phyloP scores from a whole-genome alignment of 2,888 invertebrate species.

The Crematogaster levior region DNA sequence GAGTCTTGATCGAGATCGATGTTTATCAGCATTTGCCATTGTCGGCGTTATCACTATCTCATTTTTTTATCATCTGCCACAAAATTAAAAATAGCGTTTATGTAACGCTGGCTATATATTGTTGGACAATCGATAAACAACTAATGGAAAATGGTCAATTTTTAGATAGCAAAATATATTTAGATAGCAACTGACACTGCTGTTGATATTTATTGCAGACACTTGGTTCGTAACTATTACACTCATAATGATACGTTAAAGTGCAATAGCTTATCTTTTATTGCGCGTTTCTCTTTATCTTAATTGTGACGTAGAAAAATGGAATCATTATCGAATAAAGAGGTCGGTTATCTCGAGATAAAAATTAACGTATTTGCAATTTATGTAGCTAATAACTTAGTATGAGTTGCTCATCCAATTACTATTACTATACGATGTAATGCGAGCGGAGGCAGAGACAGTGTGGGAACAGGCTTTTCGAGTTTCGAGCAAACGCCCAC shows the following conservation, averaged over 20 bases:
- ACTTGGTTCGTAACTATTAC: background rate
- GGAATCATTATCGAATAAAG: background rate
- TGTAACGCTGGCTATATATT: background rate
- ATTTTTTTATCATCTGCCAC: constrained; percentile 9
- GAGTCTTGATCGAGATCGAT: constrained; percentile 1
- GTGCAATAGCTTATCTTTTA: background rate
- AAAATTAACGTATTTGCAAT: constrained; percentile 25
- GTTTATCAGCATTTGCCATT: constrained; percentile 31
- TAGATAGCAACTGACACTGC: background rate
- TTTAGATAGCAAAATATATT: background rate
- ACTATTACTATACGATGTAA: constrained; percentile 63
- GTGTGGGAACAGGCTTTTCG: constrained; percentile 63
- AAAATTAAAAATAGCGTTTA: constrained; percentile 18
- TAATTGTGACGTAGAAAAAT: background rate
- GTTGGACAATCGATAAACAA: background rate
- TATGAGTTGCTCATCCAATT: constrained; percentile 46
- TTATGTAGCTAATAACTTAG: constrained; percentile 59
- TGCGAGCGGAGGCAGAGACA: constrained; percentile 53
- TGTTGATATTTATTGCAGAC: background rate
- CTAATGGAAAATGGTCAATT: background rate
- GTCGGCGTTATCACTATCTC: constrained; percentile 3
- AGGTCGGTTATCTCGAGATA: background rate
- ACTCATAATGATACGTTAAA: background rate
- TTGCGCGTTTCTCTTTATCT: background rate
- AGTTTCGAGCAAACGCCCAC: constrained; percentile 69